Evolutionary conservation across 2,888 invertebrate genomes (phyloP).

Genomic region (Macrophya alboannulata): DNA sequence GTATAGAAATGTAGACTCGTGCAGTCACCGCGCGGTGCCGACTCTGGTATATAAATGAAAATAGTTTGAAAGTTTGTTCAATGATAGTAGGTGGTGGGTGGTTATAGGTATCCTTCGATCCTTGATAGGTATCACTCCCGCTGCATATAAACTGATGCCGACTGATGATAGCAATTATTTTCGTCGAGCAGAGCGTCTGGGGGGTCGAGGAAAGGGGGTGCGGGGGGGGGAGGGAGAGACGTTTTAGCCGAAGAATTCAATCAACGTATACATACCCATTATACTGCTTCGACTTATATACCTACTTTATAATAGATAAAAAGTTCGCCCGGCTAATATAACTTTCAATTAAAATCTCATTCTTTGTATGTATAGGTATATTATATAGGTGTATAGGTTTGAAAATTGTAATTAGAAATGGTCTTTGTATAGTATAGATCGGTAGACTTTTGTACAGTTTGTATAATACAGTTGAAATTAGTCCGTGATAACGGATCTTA

Average conservation of each 20-base stretch:
- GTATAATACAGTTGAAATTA: conserved; percentile 4
- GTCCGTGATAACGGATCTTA: not conserved
- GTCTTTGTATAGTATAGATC: not conserved
- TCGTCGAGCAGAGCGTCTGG: not conserved
- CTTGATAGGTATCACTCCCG: not conserved
- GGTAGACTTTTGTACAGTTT: not conserved
- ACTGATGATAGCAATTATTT: conserved; percentile 25
- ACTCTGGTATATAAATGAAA: conserved; percentile 59
- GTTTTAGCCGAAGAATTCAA: conserved; percentile 4
- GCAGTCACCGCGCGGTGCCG: not conserved
- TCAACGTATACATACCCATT: not conserved
- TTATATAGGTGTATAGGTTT: not conserved
- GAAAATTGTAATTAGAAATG: conserved; percentile 32
- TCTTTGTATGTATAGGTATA: not conserved
- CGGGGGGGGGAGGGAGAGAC: not conserved
- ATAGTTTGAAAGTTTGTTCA: conserved; percentile 47
- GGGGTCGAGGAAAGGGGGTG: too few species aligned
- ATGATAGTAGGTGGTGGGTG: not conserved
- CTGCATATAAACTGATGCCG: conserved; percentile 2
- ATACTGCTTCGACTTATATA: not conserved
- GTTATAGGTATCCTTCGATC: not conserved
- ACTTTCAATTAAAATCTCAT: conserved; percentile 30
- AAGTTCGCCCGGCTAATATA: not conserved
- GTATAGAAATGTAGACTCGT: conserved; percentile 7
- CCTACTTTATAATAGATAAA: not conserved